Evolutionary conservation across 2,888 invertebrate species (phyloP).

Genomic region (Gonocerus acuteangulatus): DNA sequence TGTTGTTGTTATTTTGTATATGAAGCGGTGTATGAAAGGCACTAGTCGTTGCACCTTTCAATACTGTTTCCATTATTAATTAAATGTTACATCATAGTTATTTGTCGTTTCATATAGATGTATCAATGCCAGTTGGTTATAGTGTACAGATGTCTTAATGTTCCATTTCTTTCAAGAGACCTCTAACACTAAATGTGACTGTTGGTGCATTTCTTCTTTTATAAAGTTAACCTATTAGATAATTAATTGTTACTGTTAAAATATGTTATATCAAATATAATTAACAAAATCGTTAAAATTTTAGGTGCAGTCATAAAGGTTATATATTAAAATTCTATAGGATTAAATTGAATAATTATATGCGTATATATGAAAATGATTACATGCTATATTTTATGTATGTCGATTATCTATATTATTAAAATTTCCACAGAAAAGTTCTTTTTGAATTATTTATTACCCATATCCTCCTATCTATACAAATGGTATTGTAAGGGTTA

Average conservation of each 20-base stretch:
- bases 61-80: conserved; percentile 21
- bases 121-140: conserved; percentile 19
- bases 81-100: conserved; percentile 19
- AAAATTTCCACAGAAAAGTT: conserved; percentile 36
- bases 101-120: conserved; percentile 19
- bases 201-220: conserved; percentile 34
- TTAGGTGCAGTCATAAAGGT: conserved; percentile 35
- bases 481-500: too few species aligned
- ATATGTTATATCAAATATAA: conserved; percentile 33
- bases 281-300: conserved; percentile 35
- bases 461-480: too few species aligned
- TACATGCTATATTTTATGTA: conserved; percentile 40
- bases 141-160: conserved; percentile 27
- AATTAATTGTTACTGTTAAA: conserved; percentile 36
- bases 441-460: not conserved
- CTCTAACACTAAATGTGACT: conserved; percentile 29
- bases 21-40: conserved; percentile 10
- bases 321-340: conserved; percentile 35
- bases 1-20: conserved; percentile 16
- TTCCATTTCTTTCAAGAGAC: conserved; percentile 25
- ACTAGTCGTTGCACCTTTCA: conserved; percentile 19
- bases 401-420: conserved; percentile 38
- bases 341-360: conserved; percentile 35
- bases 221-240: conserved; percentile 35
- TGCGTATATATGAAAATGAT: conserved; percentile 37